Evolutionary conservation across 1,140 invertebrate species (phyloP), one percentile per base, ranked within the genome.

Genomic region (Aporrectodea caliginosa): DNA sequence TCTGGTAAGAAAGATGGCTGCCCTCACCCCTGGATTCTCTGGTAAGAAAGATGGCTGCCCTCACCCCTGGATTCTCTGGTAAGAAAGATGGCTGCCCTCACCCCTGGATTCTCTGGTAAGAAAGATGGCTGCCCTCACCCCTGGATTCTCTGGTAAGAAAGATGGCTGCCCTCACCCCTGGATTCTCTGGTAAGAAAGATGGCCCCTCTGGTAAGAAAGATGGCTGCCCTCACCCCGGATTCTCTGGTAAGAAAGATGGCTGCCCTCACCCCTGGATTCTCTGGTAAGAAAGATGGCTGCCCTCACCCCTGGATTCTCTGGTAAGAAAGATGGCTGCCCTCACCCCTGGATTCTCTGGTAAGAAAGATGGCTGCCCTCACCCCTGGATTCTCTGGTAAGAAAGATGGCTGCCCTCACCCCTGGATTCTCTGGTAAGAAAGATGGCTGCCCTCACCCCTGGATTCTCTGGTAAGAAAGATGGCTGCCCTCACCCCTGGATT

Each of bases 191-290:
- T 97, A n/a, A 86, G 83, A 73, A 89, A 88, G 78, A 85, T 89
- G 85, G 87, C 88, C 58, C 88, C 31, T 79, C 88, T 99, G 72
- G 91, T 97, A n/a, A 86, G 83, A 73, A 89, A 88, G 78, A 85
- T 89, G 85, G 87, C 88, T 69, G 86, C 88, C 31, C 79, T 99
- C 34, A 92, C 98, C 86, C 98, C 98, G 88, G 89, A 92, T 14
- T 94, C 95, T 34, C 88, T 99, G 72, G 91, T 97, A n/a, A 86
- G 83, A 73, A 89, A 88, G 78, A 85, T 89, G 85, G 87, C 88
- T 69, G 86, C 88, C 31, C 79, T 88, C n/a, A n/a, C n/a, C n/a
- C n/a, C n/a, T n/a, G n/a, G n/a, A n/a, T n/a, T n/a, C n/a, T n/a
- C n/a, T 99, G 72, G 91, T 97, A n/a, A 86, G 83, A 73, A 89